Evolutionary conservation across 2,888 invertebrate species (phyloP), one percentile per base, ranked within the genome.

Genomic region (Lingula anatina): DNA sequence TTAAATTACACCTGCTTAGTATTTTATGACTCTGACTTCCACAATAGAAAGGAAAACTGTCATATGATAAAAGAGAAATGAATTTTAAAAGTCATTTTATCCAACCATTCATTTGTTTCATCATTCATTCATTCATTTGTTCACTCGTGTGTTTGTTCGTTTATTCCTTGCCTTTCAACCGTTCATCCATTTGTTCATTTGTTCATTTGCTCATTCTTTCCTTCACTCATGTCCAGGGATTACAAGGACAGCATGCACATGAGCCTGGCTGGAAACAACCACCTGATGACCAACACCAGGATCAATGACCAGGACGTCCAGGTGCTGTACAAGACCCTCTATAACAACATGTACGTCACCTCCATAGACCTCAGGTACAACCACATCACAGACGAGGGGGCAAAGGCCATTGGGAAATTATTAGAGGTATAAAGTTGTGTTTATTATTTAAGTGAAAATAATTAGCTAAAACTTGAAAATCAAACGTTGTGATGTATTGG

Each of bases 361-460:
- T 64, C 65, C 44, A 46, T 76, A 5, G 74, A 75, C 44, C 63
- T 76, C 1, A 60, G 75, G 15, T 77, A 71, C 55, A 77, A 76
- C 57, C 61, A 69, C 46, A 68, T 77, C 40, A 68, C 70, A 27
- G 73, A 75, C 50, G 57, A 61, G 45, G 76, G 76, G 5, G 67
- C 69, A 4, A 53, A 56, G 26, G 49, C 59, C 28, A 50, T 76
- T 3, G 73, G 65, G 2, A 58, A 66, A 45, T 59, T 73, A 24
- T 43, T 75, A 7, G 60, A 66, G 60, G 75, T 66, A 44, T 23
- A 37, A n/a, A 21, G 18, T 53, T 12, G 12, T 21, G 12, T 24
- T n/a, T n/a, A n/a, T n/a, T n/a, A n/a, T n/a, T n/a, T n/a, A n/a
- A n/a, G n/a, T n/a, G n/a, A n/a, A n/a, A n/a, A n/a, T n/a, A n/a